These are phyloP conservation scores for Podilymbus podiceps DNA, from an alignment of 2,113 vertebrate species.

Conservation along the genomic window DNA sequence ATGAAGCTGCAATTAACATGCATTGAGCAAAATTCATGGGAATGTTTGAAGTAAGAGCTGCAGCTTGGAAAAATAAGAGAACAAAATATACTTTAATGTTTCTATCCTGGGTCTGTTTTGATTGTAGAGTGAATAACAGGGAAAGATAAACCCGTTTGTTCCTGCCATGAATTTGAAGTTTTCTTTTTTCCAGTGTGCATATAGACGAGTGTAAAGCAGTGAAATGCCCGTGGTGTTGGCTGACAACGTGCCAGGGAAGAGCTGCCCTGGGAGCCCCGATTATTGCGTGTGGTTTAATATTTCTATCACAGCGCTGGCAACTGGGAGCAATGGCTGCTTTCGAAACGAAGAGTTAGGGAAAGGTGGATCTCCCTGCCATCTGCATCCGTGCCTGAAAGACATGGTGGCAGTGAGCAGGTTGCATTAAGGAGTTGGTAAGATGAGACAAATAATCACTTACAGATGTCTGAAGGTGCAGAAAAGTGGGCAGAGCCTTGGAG, in stretches of 20 bases:
- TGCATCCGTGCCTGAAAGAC: background rate
- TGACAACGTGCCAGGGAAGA: rapidly evolving
- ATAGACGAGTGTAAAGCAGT: background rate
- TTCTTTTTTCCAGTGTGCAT: background rate
- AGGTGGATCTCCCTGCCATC: background rate
- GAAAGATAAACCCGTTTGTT: background rate
- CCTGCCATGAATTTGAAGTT: background rate
- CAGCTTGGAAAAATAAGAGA: background rate
- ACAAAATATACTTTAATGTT: background rate
- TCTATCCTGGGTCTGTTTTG: background rate
- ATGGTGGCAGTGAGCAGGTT: rapidly evolving
- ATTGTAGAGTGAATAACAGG: background rate
- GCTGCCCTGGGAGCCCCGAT: background rate
- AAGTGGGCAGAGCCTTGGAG: background rate
- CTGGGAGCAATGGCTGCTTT: background rate
- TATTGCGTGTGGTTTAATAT: background rate
- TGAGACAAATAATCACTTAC: background rate
- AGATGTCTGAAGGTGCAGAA: background rate
- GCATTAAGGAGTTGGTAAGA: background rate
- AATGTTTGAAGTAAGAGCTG: background rate
- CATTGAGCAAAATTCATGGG: background rate
- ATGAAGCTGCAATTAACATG: background rate
- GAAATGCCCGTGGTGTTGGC: background rate
- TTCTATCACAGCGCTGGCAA: background rate
- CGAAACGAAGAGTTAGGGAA: background rate